Conservation (phyloP, 2,113 vertebrate genomes). For the Phodopus roborovskii region DNA sequence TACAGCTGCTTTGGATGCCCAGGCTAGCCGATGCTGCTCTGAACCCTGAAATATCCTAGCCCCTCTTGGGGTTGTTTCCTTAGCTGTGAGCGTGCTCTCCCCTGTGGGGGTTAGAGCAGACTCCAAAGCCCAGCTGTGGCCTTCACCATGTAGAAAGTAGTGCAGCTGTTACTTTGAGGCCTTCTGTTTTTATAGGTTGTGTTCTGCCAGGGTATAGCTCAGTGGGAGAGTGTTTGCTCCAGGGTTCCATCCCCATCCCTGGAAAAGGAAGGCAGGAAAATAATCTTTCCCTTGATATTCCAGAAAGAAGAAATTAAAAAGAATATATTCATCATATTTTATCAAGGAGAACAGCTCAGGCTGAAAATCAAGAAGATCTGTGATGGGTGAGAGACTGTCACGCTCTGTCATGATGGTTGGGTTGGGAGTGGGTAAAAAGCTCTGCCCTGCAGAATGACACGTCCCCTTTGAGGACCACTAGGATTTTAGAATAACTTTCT, state of each 20-base stretch:
- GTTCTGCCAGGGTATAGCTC: not conserved
- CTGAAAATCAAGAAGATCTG: constrained; percentile 91
- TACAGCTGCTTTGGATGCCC: not conserved
- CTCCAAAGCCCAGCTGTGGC: not conserved
- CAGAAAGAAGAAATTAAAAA: constrained; percentile 90
- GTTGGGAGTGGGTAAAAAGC: not conserved
- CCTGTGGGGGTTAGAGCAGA: not conserved
- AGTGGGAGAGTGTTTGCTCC: not conserved
- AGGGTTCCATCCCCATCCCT: not conserved
- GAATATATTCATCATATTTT: constrained; percentile 91
- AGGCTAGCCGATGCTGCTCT: not conserved
- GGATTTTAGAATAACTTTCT: not conserved
- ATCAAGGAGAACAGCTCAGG: constrained; percentile 91
- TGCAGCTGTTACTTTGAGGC: not conserved
- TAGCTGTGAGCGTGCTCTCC: not conserved
- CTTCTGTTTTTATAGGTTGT: not conserved
- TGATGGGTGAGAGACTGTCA: constrained; percentile 85
- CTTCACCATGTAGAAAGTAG: too few species aligned
- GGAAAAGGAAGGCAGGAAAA: not conserved
- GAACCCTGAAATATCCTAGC: not conserved
- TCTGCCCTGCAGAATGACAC: not conserved
- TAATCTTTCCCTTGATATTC: constrained; percentile 57
- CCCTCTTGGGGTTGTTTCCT: not conserved
- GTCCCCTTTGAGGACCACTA: not conserved
- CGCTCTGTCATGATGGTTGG: accelerated